Evolutionary conservation across 1,140 invertebrate genomes (phyloP), one percentile per base, ranked within the genome.

Genomic region (Palaemon carinicauda): DNA sequence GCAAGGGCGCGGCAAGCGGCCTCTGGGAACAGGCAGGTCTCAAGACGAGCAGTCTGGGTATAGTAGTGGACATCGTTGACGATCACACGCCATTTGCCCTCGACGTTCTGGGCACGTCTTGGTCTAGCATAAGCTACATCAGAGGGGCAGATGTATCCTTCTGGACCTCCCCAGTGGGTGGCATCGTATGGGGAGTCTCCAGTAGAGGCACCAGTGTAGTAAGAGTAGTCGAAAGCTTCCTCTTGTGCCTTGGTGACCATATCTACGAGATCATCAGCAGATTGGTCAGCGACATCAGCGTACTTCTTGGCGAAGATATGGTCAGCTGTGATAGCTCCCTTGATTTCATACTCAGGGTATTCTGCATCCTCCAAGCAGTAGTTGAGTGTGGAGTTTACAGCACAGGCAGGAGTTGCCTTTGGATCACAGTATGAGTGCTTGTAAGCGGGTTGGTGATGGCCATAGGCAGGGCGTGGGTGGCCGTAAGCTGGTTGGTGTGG

Each of bases 51-150:
- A 65, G 60, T 65, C n/a, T 65, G 60, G 60, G 21, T 65, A 27
- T 65, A 65, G n/a, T 65, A 65, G 60, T 65, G 60, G 27, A 65
- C 60, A n/a, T 89, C 71, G 56, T 90, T 89, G 21, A 90, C 84
- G 54, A 90, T 89, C 5, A 90, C 91, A 41, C 89, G 80, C 90
- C 90, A 90, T 80, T 90, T 73, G 27, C 89, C 90, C 19, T 90
- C 84, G 0, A 87, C 88, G 27, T 65, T 65, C 19, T 65, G 60
- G 60, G 60, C 60, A 65, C 60, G 60, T 21, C 27, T 65, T 9
- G 60, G 60, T 27, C 21, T 65, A n/a, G 60, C 60, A 65, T 65
- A 65, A 10, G 27, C 60, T 14, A 65, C 60, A 12, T 65, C 60
- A 12, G 60, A 65, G 60, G 60, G 60, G 27, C 60, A 65, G 60